These are phyloP conservation scores for Paramormyrops hopkinsi DNA, from an alignment of 2,797 vertebrate genomes.

Conservation along the genomic window DNA sequence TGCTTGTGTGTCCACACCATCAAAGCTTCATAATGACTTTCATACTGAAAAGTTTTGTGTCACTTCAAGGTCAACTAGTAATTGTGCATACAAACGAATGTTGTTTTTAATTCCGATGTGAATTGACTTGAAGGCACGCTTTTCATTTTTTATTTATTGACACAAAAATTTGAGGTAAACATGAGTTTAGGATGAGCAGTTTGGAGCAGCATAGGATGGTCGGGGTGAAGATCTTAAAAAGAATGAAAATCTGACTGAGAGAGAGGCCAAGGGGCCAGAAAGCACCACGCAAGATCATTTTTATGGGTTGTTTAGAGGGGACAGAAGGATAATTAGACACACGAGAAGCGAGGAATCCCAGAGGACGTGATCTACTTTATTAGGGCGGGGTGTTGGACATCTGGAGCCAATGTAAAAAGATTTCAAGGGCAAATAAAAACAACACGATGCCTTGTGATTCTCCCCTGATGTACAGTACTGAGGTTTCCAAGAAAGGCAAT, in stretches of 20 bases:
- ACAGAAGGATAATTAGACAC: neutral
- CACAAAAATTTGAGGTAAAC: neutral
- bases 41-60: neutral
- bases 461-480: slow-evolving; percentile 16
- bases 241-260: neutral
- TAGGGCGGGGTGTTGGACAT: neutral
- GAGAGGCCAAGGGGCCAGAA: neutral
- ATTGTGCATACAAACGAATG: neutral
- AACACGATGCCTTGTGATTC: neutral
- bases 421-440: slow-evolving; percentile 19
- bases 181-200: neutral
- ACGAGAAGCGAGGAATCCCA: neutral
- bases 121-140: neutral
- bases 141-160: neutral
- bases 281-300: neutral
- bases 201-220: neutral
- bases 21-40: neutral
- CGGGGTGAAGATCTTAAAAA: neutral
- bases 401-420: slow-evolving; percentile 2
- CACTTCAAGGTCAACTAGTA: neutral
- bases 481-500: slow-evolving; percentile 2
- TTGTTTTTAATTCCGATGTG: neutral
- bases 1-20: neutral
- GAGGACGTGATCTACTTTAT: neutral
- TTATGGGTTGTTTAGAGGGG: neutral